phyloP scores from a whole-genome alignment of 2,888 invertebrate genomes.

The Leptinotarsa haldemani region DNA sequence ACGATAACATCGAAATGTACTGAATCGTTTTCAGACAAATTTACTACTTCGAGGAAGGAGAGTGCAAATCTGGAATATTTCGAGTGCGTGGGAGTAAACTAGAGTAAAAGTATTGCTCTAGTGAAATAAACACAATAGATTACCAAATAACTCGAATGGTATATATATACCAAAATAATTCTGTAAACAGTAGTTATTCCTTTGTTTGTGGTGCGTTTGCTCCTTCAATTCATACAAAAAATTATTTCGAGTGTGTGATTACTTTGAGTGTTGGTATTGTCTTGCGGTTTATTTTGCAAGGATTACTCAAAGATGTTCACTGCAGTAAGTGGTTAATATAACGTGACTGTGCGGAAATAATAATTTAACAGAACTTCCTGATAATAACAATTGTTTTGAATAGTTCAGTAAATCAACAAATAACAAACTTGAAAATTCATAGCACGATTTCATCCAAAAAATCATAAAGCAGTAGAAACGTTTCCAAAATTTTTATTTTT shows the following conservation, averaged over 20 bases:
- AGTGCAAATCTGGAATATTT: constrained; percentile 34
- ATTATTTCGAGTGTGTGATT: constrained; percentile 12
- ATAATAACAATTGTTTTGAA: background rate
- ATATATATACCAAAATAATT: constrained; percentile 64
- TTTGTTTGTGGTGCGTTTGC: constrained; percentile 46
- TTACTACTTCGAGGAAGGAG: constrained; percentile 39
- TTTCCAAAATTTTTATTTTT: too few species aligned
- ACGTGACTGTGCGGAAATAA: background rate
- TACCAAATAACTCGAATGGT: constrained; percentile 59
- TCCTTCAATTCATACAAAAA: background rate
- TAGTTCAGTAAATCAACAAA: background rate
- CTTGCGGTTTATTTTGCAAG: constrained; percentile 15
- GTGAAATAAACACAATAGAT: constrained; percentile 63
- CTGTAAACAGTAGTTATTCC: constrained; percentile 43
- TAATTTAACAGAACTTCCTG: background rate
- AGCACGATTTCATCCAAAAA: too few species aligned
- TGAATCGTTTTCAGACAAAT: constrained; percentile 31
- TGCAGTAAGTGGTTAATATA: constrained; percentile 1
- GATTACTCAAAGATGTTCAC: constrained; percentile 4
- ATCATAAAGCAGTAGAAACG: too few species aligned
- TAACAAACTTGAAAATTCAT: background rate
- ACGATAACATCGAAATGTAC: constrained; percentile 25
- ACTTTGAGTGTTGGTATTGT: constrained; percentile 5
- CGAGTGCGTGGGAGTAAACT: constrained; percentile 59
- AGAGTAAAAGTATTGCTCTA: constrained; percentile 63